Evolutionary conservation across 2,113 vertebrate genomes (phyloP).

Genomic region (Platycercus adscitus): DNA sequence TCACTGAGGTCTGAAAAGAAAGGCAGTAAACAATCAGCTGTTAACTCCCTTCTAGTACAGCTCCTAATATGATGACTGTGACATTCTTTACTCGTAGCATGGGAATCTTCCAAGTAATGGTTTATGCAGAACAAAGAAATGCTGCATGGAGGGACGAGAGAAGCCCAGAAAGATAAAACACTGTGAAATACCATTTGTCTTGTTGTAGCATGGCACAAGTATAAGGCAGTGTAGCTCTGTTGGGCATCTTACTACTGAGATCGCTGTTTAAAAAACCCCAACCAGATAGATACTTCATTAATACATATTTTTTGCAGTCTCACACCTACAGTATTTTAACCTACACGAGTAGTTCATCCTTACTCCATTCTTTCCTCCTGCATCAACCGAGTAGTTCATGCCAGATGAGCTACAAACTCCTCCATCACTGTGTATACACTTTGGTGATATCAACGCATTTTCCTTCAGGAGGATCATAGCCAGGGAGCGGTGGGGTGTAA

Average conservation of each 20-base stretch:
- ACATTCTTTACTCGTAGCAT: background rate
- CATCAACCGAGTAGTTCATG: fast-evolving
- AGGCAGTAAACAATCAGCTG: background rate
- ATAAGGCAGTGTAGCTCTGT: background rate
- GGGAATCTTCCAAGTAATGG: background rate
- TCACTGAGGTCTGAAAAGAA: background rate
- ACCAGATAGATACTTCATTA: background rate
- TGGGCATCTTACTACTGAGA: background rate
- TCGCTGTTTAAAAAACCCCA: fast-evolving
- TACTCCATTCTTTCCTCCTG: background rate
- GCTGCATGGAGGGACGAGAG: background rate
- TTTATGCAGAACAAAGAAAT: background rate
- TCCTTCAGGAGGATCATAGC: constrained; percentile 89
- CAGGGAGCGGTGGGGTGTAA: constrained; percentile 80
- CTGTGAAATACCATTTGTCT: background rate
- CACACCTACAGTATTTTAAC: background rate
- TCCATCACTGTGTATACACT: constrained; percentile 82
- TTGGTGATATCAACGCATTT: constrained; percentile 88
- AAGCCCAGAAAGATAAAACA: background rate
- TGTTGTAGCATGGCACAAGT: background rate
- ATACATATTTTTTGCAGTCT: background rate
- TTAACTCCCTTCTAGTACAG: background rate
- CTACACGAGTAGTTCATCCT: background rate
- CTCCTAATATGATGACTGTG: background rate
- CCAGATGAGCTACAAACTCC: background rate